Conservation (phyloP, 2,888 invertebrate genomes). For the Drosophila fulvimacula region DNA sequence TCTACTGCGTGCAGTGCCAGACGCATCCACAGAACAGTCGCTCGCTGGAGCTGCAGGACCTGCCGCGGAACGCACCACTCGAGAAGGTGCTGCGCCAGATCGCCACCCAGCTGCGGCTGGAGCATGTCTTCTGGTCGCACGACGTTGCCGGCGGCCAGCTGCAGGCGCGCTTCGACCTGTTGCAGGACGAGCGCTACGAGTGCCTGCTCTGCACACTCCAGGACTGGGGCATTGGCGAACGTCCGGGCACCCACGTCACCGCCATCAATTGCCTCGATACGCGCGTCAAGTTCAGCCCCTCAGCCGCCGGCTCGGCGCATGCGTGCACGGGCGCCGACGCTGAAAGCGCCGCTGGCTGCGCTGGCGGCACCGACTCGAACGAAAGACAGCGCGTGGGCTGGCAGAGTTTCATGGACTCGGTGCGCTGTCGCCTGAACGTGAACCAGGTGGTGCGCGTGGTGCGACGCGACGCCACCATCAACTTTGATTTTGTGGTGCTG, state of each 20-base stretch:
- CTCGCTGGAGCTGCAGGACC: slow-evolving; percentile 11
- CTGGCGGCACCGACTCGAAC: neutral
- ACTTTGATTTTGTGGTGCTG: slow-evolving; percentile 90
- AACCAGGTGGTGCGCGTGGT: slow-evolving; percentile 90
- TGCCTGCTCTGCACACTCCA: slow-evolving; percentile 86
- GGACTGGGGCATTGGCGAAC: slow-evolving; percentile 87
- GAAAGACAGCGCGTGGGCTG: slow-evolving; percentile 45
- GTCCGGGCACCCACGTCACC: slow-evolving; percentile 86
- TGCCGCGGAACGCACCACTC: slow-evolving; percentile 35
- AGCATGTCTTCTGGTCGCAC: slow-evolving; percentile 86
- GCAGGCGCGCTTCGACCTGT: slow-evolving; percentile 86
- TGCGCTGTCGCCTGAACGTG: slow-evolving; percentile 88
- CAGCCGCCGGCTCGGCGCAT: neutral
- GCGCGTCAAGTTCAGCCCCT: slow-evolving; percentile 4
- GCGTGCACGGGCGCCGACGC: neutral
- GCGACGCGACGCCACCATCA: slow-evolving; percentile 87
- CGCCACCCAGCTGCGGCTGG: slow-evolving; percentile 85
- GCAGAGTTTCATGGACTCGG: slow-evolving; percentile 87
- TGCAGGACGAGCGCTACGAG: slow-evolving; percentile 86
- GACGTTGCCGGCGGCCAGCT: slow-evolving; percentile 85
- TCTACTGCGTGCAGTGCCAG: neutral
- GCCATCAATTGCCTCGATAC: slow-evolving; percentile 86
- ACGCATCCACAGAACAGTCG: slow-evolving; percentile 75
- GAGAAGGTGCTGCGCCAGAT: slow-evolving; percentile 85
- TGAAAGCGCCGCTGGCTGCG: neutral